phyloP scores from a whole-genome alignment of 1,140 invertebrate species.

The Drosophila tsacasi region DNA sequence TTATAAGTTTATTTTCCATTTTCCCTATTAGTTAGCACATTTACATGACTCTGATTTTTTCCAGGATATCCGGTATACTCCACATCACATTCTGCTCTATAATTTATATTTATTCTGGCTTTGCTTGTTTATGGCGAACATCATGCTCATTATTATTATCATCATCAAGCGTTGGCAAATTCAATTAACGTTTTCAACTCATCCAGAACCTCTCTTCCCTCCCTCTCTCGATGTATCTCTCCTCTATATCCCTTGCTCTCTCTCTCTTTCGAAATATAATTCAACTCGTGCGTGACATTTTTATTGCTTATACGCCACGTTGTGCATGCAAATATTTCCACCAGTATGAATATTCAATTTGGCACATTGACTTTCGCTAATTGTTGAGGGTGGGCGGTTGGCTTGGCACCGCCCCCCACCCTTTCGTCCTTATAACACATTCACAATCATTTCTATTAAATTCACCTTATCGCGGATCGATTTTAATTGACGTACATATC shows the following conservation, averaged over 20 bases:
- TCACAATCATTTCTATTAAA: slow-evolving; percentile 33
- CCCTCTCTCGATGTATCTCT: neutral
- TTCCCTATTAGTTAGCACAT: neutral
- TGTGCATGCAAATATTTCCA: slow-evolving; percentile 67
- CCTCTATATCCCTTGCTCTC: neutral
- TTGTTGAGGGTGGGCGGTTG: slow-evolving; percentile 29
- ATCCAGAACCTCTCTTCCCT: neutral
- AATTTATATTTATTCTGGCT: slow-evolving; percentile 1
- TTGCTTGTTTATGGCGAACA: slow-evolving; percentile 29
- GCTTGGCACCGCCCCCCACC: slow-evolving; percentile 1
- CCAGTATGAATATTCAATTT: slow-evolving; percentile 64
- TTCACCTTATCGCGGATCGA: slow-evolving; percentile 34
- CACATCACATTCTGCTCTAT: neutral
- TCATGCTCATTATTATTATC: slow-evolving; percentile 47
- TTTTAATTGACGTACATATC: slow-evolving; percentile 37
- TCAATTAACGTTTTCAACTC: slow-evolving; percentile 61
- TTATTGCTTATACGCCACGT: slow-evolving; percentile 73
- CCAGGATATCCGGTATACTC: slow-evolving; percentile 21
- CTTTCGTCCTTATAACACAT: slow-evolving; percentile 8
- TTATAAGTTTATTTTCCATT: neutral
- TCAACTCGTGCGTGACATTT: slow-evolving; percentile 66
- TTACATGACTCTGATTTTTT: neutral
- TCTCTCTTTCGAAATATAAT: slow-evolving; percentile 28
- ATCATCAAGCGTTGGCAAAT: slow-evolving; percentile 42
- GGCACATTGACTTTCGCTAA: slow-evolving; percentile 66